A percentile compares a stretch with the other conserved stretches of the same genome.
These are phyloP conservation scores for Microctenopoma stevenorrisi DNA, from an alignment of 2,797 vertebrate genomes.

Conservation along the genomic window DNA sequence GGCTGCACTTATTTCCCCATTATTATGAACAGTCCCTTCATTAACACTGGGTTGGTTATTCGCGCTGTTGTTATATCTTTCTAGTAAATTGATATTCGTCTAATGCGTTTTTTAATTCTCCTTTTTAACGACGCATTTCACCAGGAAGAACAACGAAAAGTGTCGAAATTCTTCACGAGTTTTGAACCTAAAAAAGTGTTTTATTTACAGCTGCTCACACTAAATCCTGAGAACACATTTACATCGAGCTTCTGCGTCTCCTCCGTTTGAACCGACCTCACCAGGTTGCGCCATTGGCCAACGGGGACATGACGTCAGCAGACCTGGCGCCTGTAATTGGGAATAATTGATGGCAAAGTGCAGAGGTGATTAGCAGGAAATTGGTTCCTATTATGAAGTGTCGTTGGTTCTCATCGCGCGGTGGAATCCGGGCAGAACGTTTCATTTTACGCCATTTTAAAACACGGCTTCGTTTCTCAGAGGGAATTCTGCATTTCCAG, in stretches of 20 bases:
- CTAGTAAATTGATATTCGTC: constrained; percentile 42
- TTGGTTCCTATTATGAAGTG: constrained; percentile 17
- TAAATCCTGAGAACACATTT: neutral
- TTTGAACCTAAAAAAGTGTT: neutral
- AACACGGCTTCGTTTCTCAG: neutral
- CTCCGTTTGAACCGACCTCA: constrained; percentile 46
- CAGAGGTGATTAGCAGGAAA: constrained; percentile 42
- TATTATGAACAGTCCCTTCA: constrained; percentile 57
- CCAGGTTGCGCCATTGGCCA: constrained; percentile 57
- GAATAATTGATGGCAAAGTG: constrained; percentile 38
- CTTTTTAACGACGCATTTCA: constrained; percentile 12
- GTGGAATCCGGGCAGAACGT: neutral
- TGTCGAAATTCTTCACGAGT: neutral
- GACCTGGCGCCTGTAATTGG: constrained; percentile 50
- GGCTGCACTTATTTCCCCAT: constrained; percentile 61
- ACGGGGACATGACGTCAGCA: constrained; percentile 62
- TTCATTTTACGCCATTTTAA: constrained; percentile 7
- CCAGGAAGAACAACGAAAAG: neutral
- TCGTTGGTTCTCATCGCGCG: constrained; percentile 11
- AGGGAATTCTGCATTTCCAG: neutral
- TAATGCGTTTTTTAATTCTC: neutral
- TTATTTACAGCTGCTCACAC: neutral
- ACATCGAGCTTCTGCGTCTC: constrained; percentile 10
- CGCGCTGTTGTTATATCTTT: constrained; percentile 44
- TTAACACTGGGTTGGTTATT: constrained; percentile 48